A percentile compares a stretch with the other conserved stretches of the same genome.
Evolutionary conservation across 2,888 invertebrate species (phyloP).

Genomic region (Pelosia muscerda): DNA sequence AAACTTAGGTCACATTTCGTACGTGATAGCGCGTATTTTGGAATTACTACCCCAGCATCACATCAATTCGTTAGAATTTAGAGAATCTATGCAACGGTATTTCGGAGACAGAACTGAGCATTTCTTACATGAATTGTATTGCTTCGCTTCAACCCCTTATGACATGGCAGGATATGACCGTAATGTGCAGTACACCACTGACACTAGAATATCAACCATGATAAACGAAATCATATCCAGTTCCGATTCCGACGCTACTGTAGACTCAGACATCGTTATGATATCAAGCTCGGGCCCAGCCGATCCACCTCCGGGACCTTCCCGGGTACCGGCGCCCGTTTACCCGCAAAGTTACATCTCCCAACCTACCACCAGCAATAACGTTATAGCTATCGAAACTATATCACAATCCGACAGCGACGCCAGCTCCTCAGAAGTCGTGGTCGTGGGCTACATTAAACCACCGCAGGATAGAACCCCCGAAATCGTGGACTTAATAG

Average conservation of each 20-base stretch:
- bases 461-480: conserved; percentile 90
- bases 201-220: conserved; percentile 84
- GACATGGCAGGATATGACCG: conserved; percentile 94
- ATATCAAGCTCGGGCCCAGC: conserved; percentile 48
- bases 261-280: conserved; percentile 57
- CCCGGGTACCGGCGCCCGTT: conserved; percentile 56
- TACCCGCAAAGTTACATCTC: conserved; percentile 69
- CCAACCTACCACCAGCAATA: conserved; percentile 50
- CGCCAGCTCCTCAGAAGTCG: conserved; percentile 85
- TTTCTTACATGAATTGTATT: conserved; percentile 95
- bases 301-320: conserved; percentile 48
- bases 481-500: conserved; percentile 87
- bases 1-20: conserved; percentile 88
- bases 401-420: conserved; percentile 81
- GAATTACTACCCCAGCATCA: conserved; percentile 90
- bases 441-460: conserved; percentile 89
- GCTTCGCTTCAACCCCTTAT: conserved; percentile 94
- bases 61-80: conserved; percentile 90
- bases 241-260: conserved; percentile 58
- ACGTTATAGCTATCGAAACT: conserved; percentile 80
- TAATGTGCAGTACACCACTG: conserved; percentile 89
- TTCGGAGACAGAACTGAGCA: conserved; percentile 92
- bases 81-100: conserved; percentile 89
- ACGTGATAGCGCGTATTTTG: conserved; percentile 90
- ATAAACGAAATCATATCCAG: conserved; percentile 85